These are phyloP conservation scores for Andrena cerasifolii DNA, from an alignment of 1,140 invertebrate genomes.

Conservation along the genomic window DNA sequence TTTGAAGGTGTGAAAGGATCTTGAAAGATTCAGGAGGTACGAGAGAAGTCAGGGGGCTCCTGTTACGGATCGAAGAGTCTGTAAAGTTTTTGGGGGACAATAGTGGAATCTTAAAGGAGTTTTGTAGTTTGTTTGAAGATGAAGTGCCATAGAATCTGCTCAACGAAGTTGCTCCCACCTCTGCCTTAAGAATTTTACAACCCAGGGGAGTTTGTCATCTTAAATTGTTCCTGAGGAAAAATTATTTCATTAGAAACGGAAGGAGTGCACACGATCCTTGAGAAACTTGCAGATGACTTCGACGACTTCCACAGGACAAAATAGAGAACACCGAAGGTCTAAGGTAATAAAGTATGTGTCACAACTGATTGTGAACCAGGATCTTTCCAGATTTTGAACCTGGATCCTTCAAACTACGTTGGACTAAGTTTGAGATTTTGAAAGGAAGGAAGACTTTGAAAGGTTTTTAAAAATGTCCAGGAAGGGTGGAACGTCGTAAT, in stretches of 20 bases:
- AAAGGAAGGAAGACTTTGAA: neutral
- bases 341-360: neutral
- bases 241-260: neutral
- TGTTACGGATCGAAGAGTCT: neutral
- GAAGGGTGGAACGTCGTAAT: neutral
- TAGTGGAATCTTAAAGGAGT: neutral
- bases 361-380: neutral
- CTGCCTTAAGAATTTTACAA: neutral
- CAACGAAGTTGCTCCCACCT: neutral
- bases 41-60: neutral
- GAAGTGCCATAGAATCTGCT: neutral
- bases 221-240: neutral
- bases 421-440: neutral
- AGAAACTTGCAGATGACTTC: too few species aligned
- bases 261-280: too few species aligned
- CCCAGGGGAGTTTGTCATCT: neutral
- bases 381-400: neutral
- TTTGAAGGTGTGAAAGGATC: too few species aligned
- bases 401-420: neutral
- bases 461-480: neutral
- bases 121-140: neutral
- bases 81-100: too few species aligned
- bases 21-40: neutral
- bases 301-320: neutral
- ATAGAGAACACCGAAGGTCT: neutral